Base-by-base conservation (phyloP, 2,888 invertebrate genomes). In the Corythucha ciliata region DNA sequence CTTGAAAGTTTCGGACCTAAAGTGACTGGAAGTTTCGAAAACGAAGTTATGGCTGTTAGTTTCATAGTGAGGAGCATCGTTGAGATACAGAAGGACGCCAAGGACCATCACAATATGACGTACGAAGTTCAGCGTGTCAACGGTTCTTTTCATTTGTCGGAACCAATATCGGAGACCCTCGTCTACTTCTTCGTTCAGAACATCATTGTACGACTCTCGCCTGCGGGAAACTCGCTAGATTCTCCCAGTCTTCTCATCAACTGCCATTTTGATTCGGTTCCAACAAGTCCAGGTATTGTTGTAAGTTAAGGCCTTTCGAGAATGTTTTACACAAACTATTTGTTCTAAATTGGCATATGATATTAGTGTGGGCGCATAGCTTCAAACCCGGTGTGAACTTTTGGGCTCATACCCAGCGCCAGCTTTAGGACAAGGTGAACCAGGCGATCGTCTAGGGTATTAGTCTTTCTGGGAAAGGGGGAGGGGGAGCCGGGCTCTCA, bases 161-260 rank as follows among this genome's bases (percentile, higher is more conserved):
- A 86, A 69, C 73, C 87, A 2, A 80, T 83, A 64, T 83, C 83
- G 39, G 81, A 87, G 76, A 85, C 83, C 47, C 83, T 83, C 69
- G 78, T 81, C 59, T 93, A 94, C 69, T 76, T 79, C 60, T 83
- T 82, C 69, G 80, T 86, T 59, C 81, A 81, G 66, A 89, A 86
- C 70, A 77, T 92, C 60, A 73, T 88, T 58, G 88, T 82, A 34
- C 79, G 77, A 66, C 67, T 87, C 42, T 63, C 67, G 54, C 66
- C 69, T 36, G 66, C 72, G 2, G n/a, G n/a, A n/a, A n/a, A n/a
- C n/a, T n/a, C n/a, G n/a, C n/a, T n/a, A n/a, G 75, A 79, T 55
- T 63, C 67, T 54, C n/a, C n/a, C n/a, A 16, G 16, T 16, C 33
- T 33, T 33, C 18, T 33, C 5, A 18, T 33, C 33, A 33, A 33